Conservation (phyloP, 2,113 vertebrate genomes). For the Panthera uncia region DNA sequence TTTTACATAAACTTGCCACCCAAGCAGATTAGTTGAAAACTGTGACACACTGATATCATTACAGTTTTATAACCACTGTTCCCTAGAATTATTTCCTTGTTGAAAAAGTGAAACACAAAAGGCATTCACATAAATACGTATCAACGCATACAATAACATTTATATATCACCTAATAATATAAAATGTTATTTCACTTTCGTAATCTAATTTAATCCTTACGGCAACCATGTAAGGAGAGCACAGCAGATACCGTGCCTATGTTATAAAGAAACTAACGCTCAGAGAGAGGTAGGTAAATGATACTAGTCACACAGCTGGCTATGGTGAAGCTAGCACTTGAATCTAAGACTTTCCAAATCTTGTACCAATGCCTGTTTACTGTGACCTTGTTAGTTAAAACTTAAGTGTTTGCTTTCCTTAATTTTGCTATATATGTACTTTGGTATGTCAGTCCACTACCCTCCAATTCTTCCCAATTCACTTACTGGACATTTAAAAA, state of each 20-base stretch:
- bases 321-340: not conserved
- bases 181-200: constrained; percentile 40
- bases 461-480: not conserved
- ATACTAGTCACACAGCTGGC: not conserved
- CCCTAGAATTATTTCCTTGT: constrained; percentile 34
- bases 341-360: not conserved
- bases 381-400: not conserved
- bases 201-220: constrained; percentile 13
- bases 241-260: not conserved
- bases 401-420: not conserved
- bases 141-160: not conserved
- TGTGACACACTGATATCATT: constrained; percentile 59
- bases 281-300: not conserved
- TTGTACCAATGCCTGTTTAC: not conserved
- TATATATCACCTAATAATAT: constrained; percentile 10
- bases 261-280: not conserved
- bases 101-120: constrained; percentile 43
- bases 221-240: not conserved
- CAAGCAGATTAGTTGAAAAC: constrained; percentile 47
- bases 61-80: constrained; percentile 43
- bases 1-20: constrained; percentile 43
- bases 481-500: not conserved
- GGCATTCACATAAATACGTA: constrained; percentile 3
- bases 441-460: not conserved
- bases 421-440: not conserved